Evolutionary conservation across 2,113 vertebrate genomes (phyloP).

Genomic region (Sorex araneus): DNA sequence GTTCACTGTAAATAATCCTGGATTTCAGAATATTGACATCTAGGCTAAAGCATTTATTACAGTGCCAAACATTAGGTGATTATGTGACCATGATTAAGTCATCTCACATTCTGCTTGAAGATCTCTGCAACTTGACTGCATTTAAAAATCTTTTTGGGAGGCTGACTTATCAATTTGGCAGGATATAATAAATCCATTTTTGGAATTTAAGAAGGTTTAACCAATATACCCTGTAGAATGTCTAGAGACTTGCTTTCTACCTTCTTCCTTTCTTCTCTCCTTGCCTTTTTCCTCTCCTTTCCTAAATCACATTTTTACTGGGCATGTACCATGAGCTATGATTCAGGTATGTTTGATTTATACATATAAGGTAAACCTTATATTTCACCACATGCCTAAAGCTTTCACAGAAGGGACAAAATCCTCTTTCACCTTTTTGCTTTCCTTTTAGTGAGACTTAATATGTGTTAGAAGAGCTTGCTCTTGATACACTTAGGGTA

Average conservation of each 20-base stretch:
- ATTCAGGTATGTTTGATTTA: neutral
- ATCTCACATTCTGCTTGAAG: neutral
- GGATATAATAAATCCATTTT: neutral
- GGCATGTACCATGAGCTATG: neutral
- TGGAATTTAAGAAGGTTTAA: conserved; percentile 18
- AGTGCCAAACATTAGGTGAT: neutral
- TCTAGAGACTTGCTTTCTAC: neutral
- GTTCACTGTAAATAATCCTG: neutral
- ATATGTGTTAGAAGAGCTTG: neutral
- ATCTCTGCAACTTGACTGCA: neutral
- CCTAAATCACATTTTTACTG: neutral
- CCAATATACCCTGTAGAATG: neutral
- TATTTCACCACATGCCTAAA: neutral
- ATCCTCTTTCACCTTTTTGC: neutral
- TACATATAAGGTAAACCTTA: neutral
- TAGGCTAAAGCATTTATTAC: neutral
- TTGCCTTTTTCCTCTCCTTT: neutral
- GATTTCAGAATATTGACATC: neutral
- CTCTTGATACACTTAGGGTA: neutral
- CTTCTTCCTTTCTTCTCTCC: neutral
- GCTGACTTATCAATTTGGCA: neutral
- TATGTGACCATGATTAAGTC: neutral
- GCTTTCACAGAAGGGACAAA: neutral
- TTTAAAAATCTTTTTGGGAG: neutral
- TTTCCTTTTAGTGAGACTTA: conserved; percentile 40